Percentiles rank a stretch among this genome's conserved stretches.
Conservation (phyloP, 1,140 invertebrate genomes). For the Thaumatotibia leucotreta region DNA sequence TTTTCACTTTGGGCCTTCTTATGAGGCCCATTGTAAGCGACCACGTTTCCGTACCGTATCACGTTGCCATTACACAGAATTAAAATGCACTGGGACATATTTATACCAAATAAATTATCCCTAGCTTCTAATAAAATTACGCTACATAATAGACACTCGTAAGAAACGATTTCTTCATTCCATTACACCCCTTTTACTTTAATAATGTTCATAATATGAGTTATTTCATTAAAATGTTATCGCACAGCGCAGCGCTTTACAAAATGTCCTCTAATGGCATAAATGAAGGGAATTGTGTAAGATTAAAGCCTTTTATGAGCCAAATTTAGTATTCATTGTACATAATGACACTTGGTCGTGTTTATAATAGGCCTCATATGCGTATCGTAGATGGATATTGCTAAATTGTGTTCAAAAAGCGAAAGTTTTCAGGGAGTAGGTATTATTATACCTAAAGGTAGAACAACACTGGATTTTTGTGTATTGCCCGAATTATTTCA, state of each 20-base stretch:
- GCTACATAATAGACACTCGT: not conserved
- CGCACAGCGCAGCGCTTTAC: not conserved
- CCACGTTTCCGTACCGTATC: no score
- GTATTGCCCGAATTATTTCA: no score
- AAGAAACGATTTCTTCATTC: not conserved
- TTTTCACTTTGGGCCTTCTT: no score
- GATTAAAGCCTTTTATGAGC: not conserved
- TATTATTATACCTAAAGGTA: no score
- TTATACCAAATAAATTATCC: no score
- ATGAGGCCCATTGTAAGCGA: no score
- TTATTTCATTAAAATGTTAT: not conserved
- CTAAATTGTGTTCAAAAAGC: no score
- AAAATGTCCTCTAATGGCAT: not conserved
- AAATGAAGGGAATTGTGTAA: not conserved
- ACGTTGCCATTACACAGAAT: no score
- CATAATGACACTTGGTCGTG: not conserved
- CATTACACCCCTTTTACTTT: not conserved
- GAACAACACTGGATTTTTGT: no score
- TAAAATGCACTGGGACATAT: no score
- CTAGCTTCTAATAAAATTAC: no score
- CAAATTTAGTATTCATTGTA: not conserved
- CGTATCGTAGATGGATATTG: not conserved
- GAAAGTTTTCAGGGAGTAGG: no score
- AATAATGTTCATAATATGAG: not conserved
- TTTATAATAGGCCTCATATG: not conserved